phyloP scores from a whole-genome alignment of 2,113 vertebrate genomes.

The Zosterops pallidus region DNA sequence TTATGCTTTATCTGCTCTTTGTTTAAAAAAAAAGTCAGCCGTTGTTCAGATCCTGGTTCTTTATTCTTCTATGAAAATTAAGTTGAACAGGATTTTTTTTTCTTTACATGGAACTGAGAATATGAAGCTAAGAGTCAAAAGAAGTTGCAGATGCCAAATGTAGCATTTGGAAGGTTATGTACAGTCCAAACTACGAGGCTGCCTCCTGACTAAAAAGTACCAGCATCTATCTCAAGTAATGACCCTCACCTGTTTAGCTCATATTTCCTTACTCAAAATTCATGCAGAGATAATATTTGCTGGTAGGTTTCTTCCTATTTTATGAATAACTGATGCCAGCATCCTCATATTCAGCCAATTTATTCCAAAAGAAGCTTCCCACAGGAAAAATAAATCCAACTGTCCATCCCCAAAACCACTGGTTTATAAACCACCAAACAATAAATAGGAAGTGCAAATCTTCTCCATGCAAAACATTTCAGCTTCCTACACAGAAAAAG shows the following conservation, averaged over 20 bases:
- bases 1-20: neutral
- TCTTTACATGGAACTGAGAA: neutral
- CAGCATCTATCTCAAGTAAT: neutral
- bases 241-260: neutral
- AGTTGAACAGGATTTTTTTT: neutral
- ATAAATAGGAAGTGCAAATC: neutral
- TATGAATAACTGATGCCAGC: neutral
- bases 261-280: neutral
- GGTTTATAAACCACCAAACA: neutral
- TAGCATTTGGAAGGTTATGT: neutral
- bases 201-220: neutral
- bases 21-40: neutral
- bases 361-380: neutral
- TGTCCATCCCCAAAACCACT: neutral
- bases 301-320: neutral
- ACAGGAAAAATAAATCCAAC: neutral
- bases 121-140: neutral
- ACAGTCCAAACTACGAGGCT: rapidly evolving
- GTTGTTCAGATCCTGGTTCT: neutral
- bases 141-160: rapidly evolving
- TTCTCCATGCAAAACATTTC: neutral
- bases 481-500: neutral
- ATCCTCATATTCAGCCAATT: neutral
- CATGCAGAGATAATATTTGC: neutral
- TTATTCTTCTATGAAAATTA: neutral